Evolutionary conservation across 2,888 invertebrate species (phyloP).

Genomic region (Platerodrilus igneus): DNA sequence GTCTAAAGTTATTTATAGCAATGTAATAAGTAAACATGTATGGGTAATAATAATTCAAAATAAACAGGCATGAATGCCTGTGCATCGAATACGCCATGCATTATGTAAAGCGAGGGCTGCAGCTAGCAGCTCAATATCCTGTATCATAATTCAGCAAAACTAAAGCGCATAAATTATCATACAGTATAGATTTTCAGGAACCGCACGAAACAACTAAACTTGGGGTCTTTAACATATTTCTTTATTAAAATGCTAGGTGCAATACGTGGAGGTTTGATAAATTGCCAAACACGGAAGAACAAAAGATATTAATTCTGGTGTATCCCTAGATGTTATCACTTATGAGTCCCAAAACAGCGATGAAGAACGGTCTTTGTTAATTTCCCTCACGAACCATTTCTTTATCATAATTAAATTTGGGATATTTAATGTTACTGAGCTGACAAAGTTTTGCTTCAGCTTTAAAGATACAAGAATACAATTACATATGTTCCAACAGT

Average conservation of each 20-base stretch:
- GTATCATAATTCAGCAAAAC: too few species aligned
- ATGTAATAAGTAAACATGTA: constrained; percentile 14
- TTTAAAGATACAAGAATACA: constrained; percentile 5
- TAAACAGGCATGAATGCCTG: constrained; percentile 12
- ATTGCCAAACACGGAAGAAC: constrained; percentile 21
- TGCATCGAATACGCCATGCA: constrained; percentile 9
- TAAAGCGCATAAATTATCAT: constrained; percentile 18
- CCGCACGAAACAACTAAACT: constrained; percentile 14
- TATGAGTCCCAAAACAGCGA: constrained; percentile 29
- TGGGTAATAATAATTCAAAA: constrained; percentile 12
- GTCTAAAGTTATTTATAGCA: too few species aligned
- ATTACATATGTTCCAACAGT: constrained; percentile 9
- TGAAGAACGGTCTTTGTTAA: constrained; percentile 32
- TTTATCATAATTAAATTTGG: constrained; percentile 35
- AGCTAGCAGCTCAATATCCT: constrained; percentile 1
- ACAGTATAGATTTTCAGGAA: constrained; percentile 12
- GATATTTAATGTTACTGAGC: constrained; percentile 9
- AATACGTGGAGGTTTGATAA: constrained; percentile 25
- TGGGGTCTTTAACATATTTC: constrained; percentile 19
- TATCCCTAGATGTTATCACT: constrained; percentile 28
- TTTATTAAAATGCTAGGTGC: constrained; percentile 19
- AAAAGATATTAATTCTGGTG: constrained; percentile 28
- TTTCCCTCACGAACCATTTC: constrained; percentile 36
- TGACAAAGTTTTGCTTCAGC: background rate
- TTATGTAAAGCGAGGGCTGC: constrained; percentile 11